Base-by-base conservation (phyloP, 2,113 vertebrate species). In the Sarotherodon lohbergeri region DNA sequence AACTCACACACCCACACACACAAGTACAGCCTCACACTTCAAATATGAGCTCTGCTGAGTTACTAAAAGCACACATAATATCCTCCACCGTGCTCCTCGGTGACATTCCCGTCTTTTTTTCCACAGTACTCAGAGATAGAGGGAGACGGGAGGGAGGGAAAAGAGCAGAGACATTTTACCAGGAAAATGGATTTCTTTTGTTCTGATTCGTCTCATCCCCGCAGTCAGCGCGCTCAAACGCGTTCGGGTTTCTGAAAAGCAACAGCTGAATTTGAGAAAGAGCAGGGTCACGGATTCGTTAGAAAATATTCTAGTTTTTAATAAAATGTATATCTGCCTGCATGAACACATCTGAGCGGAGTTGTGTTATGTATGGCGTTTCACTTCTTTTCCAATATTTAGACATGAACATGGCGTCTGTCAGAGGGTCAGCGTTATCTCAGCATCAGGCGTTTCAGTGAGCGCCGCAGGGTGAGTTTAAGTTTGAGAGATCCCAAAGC, bases 1-100 rank as follows among this genome's bases (percentile, higher is more conserved):
- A 54, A 82, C 52, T 16, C 43, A 32, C n/a, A 52, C 39, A 43
- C 83, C 48, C 56, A 22, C 61, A 66, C 17, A 66, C 61, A 66
- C 34, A 90, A 57, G 39, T 34, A 43, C 71, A 52, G 66, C 32
- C 50, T 84, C 36, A 46, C 76, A 89, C 81, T 85, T 88, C 81
- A 90, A 71, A 82, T 84, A 57, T 36, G 76, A 83, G 87, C 85
- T 84, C 57, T 66, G 22, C 83, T 48, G 56, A 86, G 73, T 90
- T 88, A 89, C 73, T 86, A 71, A 81, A 88, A 85, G 54, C 76
- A 79, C 52, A 86, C 59, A 91, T 66, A 81, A 81, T 90, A 89
- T 87, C 76, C 52, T 86, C n/a, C 82, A 83, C 82, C 43, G 3
- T 90, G 66, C 29, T 82, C 76, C 85, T 80, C 46, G 5, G 80